Conservation (phyloP, 1,140 invertebrate genomes). For the Rhagoletis pomonella region DNA sequence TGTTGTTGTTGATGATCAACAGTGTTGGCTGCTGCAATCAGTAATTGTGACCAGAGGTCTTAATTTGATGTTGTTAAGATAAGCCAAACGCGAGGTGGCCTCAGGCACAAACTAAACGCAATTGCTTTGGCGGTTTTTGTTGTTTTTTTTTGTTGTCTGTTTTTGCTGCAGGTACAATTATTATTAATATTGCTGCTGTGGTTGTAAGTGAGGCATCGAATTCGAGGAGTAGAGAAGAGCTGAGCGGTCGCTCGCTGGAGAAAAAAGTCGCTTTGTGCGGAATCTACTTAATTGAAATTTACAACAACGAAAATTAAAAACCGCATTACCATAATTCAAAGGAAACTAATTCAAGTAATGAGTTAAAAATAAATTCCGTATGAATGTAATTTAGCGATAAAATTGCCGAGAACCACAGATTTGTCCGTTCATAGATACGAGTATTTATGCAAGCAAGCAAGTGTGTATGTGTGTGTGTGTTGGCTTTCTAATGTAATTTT, state of each 20-base stretch:
- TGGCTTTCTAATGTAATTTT: constrained; percentile 21
- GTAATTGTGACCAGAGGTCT: constrained; percentile 51
- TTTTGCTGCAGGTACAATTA: neutral
- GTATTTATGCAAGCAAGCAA: neutral
- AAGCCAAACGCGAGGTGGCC: constrained; percentile 31
- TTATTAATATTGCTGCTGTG: constrained; percentile 33
- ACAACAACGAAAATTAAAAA: constrained; percentile 6
- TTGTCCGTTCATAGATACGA: neutral
- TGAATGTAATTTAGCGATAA: constrained; percentile 40
- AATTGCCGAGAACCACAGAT: neutral
- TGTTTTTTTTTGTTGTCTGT: neutral
- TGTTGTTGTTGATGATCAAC: neutral
- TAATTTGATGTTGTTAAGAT: constrained; percentile 51
- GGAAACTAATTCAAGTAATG: constrained; percentile 29
- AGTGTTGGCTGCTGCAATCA: constrained; percentile 34
- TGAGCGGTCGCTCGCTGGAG: neutral
- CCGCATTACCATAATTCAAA: constrained; percentile 44
- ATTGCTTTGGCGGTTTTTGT: constrained; percentile 28
- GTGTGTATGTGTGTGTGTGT: neutral
- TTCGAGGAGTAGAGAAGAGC: neutral
- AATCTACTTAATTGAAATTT: constrained; percentile 21
- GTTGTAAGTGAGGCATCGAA: neutral
- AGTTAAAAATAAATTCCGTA: constrained; percentile 21
- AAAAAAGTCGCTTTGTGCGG: neutral
- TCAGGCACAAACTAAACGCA: constrained; percentile 24